Percentiles rank a stretch among this genome's conserved stretches.
Evolutionary conservation across 2,888 invertebrate genomes (phyloP).

Genomic region (Mythimna impura): DNA sequence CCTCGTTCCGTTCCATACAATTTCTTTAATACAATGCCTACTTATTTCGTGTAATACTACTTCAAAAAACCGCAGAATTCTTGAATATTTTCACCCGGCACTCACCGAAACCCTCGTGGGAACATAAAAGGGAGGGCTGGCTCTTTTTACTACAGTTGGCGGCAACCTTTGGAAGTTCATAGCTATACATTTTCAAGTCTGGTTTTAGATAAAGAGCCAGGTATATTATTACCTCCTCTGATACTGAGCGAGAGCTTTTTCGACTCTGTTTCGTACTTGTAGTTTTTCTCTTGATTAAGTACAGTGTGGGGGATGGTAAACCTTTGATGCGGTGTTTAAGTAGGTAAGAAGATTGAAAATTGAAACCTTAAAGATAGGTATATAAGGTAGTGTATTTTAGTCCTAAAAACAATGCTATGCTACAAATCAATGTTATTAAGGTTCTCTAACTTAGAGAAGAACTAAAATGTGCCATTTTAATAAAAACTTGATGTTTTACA

Average conservation of each 20-base stretch:
- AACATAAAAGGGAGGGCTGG: constrained; percentile 71
- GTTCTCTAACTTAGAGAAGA: too few species aligned
- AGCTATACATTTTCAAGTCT: constrained; percentile 68
- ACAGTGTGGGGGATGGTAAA: background rate
- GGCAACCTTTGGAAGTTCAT: constrained; percentile 70
- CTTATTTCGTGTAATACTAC: constrained; percentile 64
- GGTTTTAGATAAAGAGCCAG: constrained; percentile 67
- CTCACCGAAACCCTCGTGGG: constrained; percentile 69
- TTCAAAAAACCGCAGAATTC: constrained; percentile 69
- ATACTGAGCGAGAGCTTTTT: constrained; percentile 48
- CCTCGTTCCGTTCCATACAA: constrained; percentile 50
- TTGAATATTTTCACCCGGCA: constrained; percentile 74
- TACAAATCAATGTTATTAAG: background rate
- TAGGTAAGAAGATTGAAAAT: background rate
- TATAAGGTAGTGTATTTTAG: background rate
- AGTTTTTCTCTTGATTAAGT: constrained; percentile 34
- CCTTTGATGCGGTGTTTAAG: background rate
- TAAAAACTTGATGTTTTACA: too few species aligned
- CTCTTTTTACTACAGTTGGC: constrained; percentile 68
- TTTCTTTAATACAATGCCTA: constrained; percentile 62
- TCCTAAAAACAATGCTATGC: background rate
- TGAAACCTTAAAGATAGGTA: background rate
- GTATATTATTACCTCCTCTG: constrained; percentile 56
- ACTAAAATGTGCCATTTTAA: too few species aligned
- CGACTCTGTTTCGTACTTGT: constrained; percentile 11